A percentile compares a stretch with the other conserved stretches of the same genome.
These are phyloP conservation scores for Acleris sparsana DNA, from an alignment of 2,888 invertebrate genomes.

Conservation along the genomic window DNA sequence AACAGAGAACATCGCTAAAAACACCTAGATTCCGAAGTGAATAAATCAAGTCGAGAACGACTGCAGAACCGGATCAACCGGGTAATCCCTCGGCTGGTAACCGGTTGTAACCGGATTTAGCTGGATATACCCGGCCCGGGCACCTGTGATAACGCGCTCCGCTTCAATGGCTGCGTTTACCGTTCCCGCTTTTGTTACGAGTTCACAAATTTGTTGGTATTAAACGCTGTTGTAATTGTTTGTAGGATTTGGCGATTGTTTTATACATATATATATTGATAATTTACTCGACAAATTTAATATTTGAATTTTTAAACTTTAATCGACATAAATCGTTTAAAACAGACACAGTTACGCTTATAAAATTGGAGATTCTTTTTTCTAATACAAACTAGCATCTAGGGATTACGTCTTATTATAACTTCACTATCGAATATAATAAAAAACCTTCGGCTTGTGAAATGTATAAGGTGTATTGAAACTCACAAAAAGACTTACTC, in stretches of 20 bases:
- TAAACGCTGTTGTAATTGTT: slow-evolving; percentile 26
- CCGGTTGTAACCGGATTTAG: slow-evolving; percentile 61
- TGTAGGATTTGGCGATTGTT: slow-evolving; percentile 8
- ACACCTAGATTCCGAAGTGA: slow-evolving; percentile 51
- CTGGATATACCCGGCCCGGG: slow-evolving; percentile 58
- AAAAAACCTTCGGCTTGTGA: too few relatives aligned
- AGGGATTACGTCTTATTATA: too few relatives aligned
- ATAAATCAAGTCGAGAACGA: slow-evolving; percentile 77
- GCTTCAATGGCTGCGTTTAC: slow-evolving; percentile 31
- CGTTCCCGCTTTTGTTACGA: slow-evolving; percentile 23
- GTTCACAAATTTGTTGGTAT: slow-evolving; percentile 30
- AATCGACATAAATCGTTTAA: too few relatives aligned
- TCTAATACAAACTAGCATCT: too few relatives aligned
- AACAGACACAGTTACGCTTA: too few relatives aligned
- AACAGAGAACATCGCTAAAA: slow-evolving; percentile 37
- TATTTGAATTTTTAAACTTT: too few relatives aligned
- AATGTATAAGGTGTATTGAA: too few relatives aligned
- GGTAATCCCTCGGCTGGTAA: slow-evolving; percentile 74
- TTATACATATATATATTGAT: too few relatives aligned
- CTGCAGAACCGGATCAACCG: slow-evolving; percentile 72
- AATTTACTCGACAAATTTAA: too few relatives aligned
- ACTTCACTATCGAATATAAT: too few relatives aligned
- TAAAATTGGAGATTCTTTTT: too few relatives aligned
- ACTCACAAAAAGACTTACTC: too few relatives aligned
- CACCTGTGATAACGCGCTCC: slow-evolving; percentile 77